Percentiles rank a stretch among this genome's conserved stretches.
Evolutionary conservation across 23 tunicate genomes (phyloP).

Genomic region (Phallusia fumigata): DNA sequence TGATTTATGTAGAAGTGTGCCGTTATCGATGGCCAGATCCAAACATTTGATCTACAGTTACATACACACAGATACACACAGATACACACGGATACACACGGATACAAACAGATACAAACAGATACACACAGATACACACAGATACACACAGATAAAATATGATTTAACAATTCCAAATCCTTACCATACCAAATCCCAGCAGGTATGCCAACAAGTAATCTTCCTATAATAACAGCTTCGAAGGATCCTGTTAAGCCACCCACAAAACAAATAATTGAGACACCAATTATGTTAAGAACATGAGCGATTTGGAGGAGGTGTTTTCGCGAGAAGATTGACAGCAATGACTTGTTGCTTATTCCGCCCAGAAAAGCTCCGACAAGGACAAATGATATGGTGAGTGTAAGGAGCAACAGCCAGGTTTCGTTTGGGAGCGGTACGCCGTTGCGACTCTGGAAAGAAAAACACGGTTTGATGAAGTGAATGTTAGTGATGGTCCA

Average conservation of each 20-base stretch:
- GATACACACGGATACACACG: too few species aligned
- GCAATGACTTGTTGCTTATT: neutral
- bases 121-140: too few species aligned
- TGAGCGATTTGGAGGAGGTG: neutral
- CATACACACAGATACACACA: too few species aligned
- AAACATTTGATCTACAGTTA: too few species aligned
- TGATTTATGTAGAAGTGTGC: too few species aligned
- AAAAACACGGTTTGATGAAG: neutral
- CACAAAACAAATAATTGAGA: neutral
- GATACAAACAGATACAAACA: neutral
- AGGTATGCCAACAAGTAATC: constrained; percentile 9
- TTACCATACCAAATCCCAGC: constrained; percentile 1
- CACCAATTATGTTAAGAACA: neutral
- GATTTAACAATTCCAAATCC: too few species aligned
- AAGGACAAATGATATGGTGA: constrained; percentile 14
- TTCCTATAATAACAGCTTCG: constrained; percentile 16
- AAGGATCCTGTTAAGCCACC: constrained; percentile 15
- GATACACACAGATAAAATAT: too few species aligned
- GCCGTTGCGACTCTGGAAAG: constrained; percentile 4
- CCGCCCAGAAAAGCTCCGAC: constrained; percentile 9
- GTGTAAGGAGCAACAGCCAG: constrained; percentile 1
- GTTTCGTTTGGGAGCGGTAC: neutral
- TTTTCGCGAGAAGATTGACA: neutral
- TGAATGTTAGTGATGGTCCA: neutral
- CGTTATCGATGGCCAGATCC: too few species aligned